Evolutionary conservation across 2,888 invertebrate genomes (phyloP), one percentile per base, ranked within the genome.

Genomic region (Drosophila bunnanda): DNA sequence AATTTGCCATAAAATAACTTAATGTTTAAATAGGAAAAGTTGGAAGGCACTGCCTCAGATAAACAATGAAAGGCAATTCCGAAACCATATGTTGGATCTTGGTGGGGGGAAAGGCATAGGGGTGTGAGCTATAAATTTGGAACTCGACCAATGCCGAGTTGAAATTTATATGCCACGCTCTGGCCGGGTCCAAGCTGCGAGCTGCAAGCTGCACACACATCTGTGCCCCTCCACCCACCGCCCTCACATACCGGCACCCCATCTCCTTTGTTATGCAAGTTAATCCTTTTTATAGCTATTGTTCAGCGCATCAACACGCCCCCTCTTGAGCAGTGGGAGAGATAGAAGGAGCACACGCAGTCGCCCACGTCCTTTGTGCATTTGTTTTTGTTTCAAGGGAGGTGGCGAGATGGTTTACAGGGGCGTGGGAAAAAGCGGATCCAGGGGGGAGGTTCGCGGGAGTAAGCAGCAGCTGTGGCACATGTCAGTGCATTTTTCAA

Each of bases 401-500:
- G 38, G 60, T 39, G 39, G 66, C 39, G 54, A 44, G 48, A 15
- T 50, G 30, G 13, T 32, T 34, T 39, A 25, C 8, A 8, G 69
- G 20, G 22, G 20, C 8, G 12, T n/a, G 38, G 17, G 2, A 22
- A 8, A 17, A 17, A 12, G 32, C 36, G 28, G 20, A 25, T 48
- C 13, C n/a, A 34, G 9, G 9, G 9, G 38, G 38, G n/a, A n/a
- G 39, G 17, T 5, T 9, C 9, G 25, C n/a, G 32, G n/a, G 30
- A 48, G 59, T 53, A 30, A 43, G 64, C 57, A 66, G 78, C 65
- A 56, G 86, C 83, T 78, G 67, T 74, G 86, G 86, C 80, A 82
- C 89, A 89, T 85, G 89, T 85, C 84, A 89, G 82, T 85, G 89
- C 88, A 85, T 89, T 85, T 85, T 85, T 85, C 85, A 88, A 73